These are phyloP conservation scores for Pachyuromys duprasi DNA, from an alignment of 2,797 vertebrate genomes.

Conservation along the genomic window DNA sequence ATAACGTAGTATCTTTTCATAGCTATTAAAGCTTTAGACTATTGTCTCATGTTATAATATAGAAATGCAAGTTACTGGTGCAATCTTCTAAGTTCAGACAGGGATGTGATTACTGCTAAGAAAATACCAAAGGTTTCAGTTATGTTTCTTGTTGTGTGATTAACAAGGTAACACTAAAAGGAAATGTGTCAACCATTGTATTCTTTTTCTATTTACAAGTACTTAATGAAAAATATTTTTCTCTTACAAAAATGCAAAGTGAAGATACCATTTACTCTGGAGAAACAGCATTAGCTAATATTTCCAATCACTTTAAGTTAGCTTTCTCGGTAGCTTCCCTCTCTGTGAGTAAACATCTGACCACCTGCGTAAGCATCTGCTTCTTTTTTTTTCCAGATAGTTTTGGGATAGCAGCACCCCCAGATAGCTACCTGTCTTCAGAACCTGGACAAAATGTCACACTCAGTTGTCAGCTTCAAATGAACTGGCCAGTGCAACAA, in stretches of 20 bases:
- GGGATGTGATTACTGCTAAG: not conserved
- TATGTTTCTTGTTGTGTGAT: not conserved
- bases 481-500: slow-evolving; percentile 75
- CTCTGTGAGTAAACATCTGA: too few species aligned
- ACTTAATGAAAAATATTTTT: not conserved
- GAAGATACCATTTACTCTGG: not conserved
- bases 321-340: not conserved
- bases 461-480: slow-evolving; percentile 84
- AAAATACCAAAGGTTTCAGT: not conserved
- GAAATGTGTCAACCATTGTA: not conserved
- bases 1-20: not conserved
- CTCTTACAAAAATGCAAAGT: not conserved
- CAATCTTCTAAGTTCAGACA: not conserved
- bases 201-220: not conserved
- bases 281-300: not conserved
- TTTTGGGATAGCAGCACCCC: slow-evolving; percentile 72
- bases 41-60: not conserved
- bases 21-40: not conserved
- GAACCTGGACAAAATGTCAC: slow-evolving; percentile 85
- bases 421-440: slow-evolving; percentile 42
- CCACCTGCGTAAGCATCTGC: not conserved
- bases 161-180: not conserved
- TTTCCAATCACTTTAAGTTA: not conserved
- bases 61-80: not conserved
- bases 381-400: slow-evolving; percentile 83